These are phyloP conservation scores for Indicator maculatus DNA, from an alignment of 2,113 vertebrate genomes.

Conservation along the genomic window DNA sequence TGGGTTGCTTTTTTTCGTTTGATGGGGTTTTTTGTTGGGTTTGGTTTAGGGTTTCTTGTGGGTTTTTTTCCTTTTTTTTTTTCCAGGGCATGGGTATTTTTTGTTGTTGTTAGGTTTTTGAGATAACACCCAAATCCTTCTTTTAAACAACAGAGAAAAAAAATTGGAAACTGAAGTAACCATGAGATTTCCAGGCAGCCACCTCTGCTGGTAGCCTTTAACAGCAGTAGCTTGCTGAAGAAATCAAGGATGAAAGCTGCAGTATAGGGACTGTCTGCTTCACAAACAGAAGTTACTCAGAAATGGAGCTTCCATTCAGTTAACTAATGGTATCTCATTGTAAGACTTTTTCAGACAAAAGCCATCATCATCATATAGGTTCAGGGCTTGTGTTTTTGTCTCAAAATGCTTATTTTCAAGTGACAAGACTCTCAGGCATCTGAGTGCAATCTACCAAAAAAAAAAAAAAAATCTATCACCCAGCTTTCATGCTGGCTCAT, in stretches of 20 bases:
- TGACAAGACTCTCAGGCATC: neutral
- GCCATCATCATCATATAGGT: neutral
- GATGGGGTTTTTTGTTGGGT: too few relatives aligned
- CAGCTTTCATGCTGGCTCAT: constrained; percentile 16
- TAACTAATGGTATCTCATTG: neutral
- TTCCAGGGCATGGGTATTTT: too few relatives aligned
- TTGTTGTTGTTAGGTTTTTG: neutral
- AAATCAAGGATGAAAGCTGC: neutral
- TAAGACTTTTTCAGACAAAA: neutral
- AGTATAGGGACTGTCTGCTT: neutral
- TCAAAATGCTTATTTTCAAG: neutral
- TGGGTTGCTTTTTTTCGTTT: neutral
- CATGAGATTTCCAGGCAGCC: neutral
- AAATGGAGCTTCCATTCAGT: neutral
- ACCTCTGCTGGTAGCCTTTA: neutral
- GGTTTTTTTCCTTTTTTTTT: too few relatives aligned
- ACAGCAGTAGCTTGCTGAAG: neutral
- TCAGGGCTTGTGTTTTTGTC: neutral
- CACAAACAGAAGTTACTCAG: neutral
- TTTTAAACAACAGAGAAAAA: neutral
- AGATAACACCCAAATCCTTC: neutral
- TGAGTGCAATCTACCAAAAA: neutral
- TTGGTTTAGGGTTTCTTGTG: too few relatives aligned
- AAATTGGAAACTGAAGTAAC: neutral
- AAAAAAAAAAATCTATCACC: neutral